Base-by-base conservation (phyloP, 2,113 vertebrate species). In the Malurus elegans region DNA sequence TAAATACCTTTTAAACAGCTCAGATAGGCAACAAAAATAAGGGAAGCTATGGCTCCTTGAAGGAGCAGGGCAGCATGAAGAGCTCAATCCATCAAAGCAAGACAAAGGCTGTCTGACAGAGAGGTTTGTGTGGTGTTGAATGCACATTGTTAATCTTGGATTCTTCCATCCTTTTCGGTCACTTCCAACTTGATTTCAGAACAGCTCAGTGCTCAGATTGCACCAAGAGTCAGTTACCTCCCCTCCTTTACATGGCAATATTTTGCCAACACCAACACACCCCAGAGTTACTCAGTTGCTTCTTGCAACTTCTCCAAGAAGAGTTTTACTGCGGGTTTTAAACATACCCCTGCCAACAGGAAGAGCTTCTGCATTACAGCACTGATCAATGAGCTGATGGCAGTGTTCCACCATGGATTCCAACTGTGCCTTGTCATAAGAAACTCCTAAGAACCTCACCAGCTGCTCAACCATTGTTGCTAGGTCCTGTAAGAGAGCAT, bases 361-460 rank as follows among this genome's bases (percentile, higher is more conserved):
- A 95, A 99, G 98, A 7, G 99, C 99, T 97, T 99, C 99, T 0
- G 99, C 98, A 53, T 99, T 99, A 95, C 98, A 98, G 97, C 99
- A 99, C 96, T 99, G 99, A 92, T 99, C 99, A 8, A 99, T 98
- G 66, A 99, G 99, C 83, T 99, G 99, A 96, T 99, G 99, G 95
- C 99, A 99, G 96, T 98, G 99, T 93, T 99, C 99, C 50, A 98
- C 98, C 98, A 99, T 98, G 60, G 98, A 94, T 95, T 99, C 99
- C 97, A 99, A 81, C 98, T 99, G 99, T 57, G 98, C 98, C 96
- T 99, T 99, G 97, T 99, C 99, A n/a, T 98, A 99, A 14, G 99
- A 98, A 81, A 99, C 98, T 13, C 99, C 99, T 80, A 99, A 98
- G 96, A 99, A 99, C 18, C 98, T 97, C 48, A 99, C 98, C 94